Conservation (phyloP, 1,140 invertebrate species). For the Teleogryllus occipitalis region DNA sequence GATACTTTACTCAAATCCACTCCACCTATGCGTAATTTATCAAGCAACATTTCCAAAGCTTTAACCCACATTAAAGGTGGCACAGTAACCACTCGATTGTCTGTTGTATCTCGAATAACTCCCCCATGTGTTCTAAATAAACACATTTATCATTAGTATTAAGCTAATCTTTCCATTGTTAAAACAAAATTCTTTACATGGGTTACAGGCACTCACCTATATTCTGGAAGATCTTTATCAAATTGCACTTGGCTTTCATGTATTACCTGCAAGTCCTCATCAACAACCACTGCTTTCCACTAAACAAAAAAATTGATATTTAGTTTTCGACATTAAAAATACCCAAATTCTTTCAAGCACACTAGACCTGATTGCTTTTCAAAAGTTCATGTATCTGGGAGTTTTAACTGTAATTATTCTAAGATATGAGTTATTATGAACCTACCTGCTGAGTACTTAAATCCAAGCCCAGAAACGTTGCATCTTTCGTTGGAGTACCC, state of each 20-base stretch:
- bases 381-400: not conserved
- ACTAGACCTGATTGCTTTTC: not conserved
- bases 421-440: not conserved
- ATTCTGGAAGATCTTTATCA: conserved; percentile 85
- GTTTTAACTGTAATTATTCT: not conserved
- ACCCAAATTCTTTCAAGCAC: not conserved
- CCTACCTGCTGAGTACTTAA: conserved; percentile 74
- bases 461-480: conserved; percentile 63
- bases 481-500: not conserved
- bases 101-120: not conserved
- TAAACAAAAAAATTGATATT: conserved; percentile 38
- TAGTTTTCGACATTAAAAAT: conserved; percentile 7
- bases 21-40: conserved; percentile 68
- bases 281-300: conserved; percentile 83
- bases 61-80: conserved; percentile 92
- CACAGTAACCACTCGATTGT: conserved; percentile 55
- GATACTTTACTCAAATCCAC: conserved; percentile 73
- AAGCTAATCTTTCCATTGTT: not conserved
- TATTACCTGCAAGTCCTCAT: conserved; percentile 61
- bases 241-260: conserved; percentile 77
- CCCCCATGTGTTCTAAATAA: not conserved
- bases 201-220: conserved; percentile 50
- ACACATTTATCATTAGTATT: not conserved
- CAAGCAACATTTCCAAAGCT: conserved; percentile 84
- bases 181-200: conserved; percentile 6